Percentiles rank a stretch among this genome's conserved stretches.
Evolutionary conservation across 2,113 vertebrate genomes (phyloP).

Genomic region (Clarias batrachus): DNA sequence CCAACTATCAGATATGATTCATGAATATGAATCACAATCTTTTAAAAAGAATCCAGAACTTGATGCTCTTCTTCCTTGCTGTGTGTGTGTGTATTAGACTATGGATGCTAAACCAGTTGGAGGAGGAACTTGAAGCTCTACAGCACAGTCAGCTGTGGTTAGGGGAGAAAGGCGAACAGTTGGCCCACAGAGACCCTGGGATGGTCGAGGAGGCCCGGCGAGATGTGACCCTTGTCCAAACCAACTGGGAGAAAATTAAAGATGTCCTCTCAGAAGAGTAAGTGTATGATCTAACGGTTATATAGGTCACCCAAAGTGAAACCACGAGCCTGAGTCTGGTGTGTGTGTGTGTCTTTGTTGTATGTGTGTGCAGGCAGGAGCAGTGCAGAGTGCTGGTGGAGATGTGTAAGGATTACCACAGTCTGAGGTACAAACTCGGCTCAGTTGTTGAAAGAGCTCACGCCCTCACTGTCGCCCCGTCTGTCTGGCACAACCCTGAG

Average conservation of each 20-base stretch:
- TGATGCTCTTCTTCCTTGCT: background rate
- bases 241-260: slow-evolving; percentile 81
- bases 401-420: slow-evolving; percentile 83
- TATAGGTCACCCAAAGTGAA: background rate
- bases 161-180: slow-evolving; percentile 86
- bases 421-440: slow-evolving; percentile 73
- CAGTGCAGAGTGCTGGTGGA: slow-evolving; percentile 80
- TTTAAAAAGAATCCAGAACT: background rate
- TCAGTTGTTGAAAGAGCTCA: slow-evolving; percentile 78
- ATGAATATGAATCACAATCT: background rate
- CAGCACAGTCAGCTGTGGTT: slow-evolving; percentile 91
- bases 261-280: slow-evolving; percentile 83
- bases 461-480: slow-evolving; percentile 73
- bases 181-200: slow-evolving; percentile 82
- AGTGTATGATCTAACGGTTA: slow-evolving; percentile 50
- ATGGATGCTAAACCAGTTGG: slow-evolving; percentile 86
- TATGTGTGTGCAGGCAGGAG: slow-evolving; percentile 77
- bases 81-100: slow-evolving; percentile 71
- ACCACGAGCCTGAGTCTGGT: background rate
- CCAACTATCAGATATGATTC: background rate
- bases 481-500: slow-evolving; percentile 79
- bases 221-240: slow-evolving; percentile 78
- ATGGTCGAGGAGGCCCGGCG: slow-evolving; percentile 78
- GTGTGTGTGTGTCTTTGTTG: slow-evolving; percentile 14
- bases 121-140: slow-evolving; percentile 88